A percentile compares a stretch with the other conserved stretches of the same genome.
These are phyloP conservation scores for Sturnus vulgaris DNA, from an alignment of 2,113 vertebrate species.

Conservation along the genomic window DNA sequence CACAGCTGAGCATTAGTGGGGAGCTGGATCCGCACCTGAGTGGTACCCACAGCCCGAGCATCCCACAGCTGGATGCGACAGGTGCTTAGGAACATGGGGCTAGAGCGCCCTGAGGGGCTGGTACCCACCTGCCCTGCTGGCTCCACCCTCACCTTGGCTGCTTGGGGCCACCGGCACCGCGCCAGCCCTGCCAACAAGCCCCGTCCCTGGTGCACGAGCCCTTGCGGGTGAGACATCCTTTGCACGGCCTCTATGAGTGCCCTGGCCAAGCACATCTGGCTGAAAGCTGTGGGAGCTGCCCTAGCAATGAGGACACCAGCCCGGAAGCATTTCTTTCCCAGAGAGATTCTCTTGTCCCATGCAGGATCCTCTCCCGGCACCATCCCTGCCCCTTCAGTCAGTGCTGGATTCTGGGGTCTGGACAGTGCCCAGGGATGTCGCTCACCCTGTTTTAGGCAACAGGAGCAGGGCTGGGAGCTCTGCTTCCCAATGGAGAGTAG, in stretches of 20 bases:
- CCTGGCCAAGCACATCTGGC: constrained; percentile 28
- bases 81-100: accelerated
- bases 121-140: not conserved
- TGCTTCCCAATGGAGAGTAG: not conserved
- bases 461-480: not conserved
- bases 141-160: accelerated
- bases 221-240: not conserved
- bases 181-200: not conserved
- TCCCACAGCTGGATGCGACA: not conserved
- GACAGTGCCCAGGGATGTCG: not conserved
- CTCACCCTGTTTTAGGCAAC: not conserved
- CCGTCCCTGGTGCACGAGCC: accelerated
- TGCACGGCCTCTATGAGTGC: accelerated
- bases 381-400: not conserved
- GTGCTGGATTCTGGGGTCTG: not conserved
- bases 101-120: not conserved
- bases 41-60: accelerated
- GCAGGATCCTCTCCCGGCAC: not conserved
- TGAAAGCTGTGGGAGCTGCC: constrained; percentile 52
- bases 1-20: not conserved
- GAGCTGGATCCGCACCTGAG: accelerated
- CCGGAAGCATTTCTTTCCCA: not conserved
- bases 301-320: constrained; percentile 28
- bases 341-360: not conserved
- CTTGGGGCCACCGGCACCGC: accelerated